phyloP scores from a whole-genome alignment of 2,113 vertebrate species.

The Notothenia coriiceps region DNA sequence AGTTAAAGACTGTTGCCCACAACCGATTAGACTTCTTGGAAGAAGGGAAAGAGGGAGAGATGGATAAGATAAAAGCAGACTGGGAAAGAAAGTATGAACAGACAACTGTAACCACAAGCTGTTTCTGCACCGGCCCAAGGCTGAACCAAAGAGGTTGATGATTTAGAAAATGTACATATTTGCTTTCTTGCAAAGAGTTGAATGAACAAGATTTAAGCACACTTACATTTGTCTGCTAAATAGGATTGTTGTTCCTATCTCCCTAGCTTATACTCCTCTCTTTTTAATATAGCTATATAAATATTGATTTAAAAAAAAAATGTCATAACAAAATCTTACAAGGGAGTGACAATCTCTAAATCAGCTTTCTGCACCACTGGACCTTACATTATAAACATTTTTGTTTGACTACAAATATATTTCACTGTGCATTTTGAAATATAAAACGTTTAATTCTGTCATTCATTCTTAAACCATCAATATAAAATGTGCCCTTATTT shows the following conservation, averaged over 20 bases:
- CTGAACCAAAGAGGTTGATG: background rate
- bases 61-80: background rate
- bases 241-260: background rate
- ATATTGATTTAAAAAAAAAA: no score
- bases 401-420: no score
- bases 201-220: background rate
- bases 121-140: background rate
- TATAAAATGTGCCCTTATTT: background rate
- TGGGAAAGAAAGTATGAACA: background rate
- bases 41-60: constrained; percentile 6
- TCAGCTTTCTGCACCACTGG: background rate
- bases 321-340: background rate
- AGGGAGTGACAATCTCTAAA: background rate
- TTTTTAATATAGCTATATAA: background rate
- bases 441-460: background rate
- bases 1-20: constrained; percentile 4
- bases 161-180: background rate
- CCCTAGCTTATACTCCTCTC: background rate
- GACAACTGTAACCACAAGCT: background rate
- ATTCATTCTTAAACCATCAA: no score
- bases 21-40: constrained; percentile 19
- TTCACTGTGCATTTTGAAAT: no score
- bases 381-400: no score
- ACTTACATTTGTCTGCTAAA: background rate
- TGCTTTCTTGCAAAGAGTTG: background rate